phyloP scores from a whole-genome alignment of 2,797 vertebrate genomes.

The Manis javanica region DNA sequence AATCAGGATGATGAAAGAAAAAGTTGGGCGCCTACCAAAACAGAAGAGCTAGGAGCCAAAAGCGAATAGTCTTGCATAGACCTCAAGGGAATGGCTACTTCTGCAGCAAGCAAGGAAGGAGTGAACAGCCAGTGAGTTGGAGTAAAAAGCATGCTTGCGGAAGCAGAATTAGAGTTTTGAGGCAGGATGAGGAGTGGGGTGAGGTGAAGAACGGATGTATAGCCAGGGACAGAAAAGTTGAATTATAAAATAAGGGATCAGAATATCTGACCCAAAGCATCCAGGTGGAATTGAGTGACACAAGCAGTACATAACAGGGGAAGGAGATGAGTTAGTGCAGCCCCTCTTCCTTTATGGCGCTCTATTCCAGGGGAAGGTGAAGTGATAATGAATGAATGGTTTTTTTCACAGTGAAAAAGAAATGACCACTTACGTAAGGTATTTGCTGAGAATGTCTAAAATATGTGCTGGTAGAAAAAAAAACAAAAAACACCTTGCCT shows the following conservation, averaged over 20 bases:
- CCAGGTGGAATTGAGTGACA: background rate
- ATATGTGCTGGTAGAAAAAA: background rate
- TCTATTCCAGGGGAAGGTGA: background rate
- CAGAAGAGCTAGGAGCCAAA: background rate
- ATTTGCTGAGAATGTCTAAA: background rate
- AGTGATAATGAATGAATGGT: background rate
- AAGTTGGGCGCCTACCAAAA: background rate
- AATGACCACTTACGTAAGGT: background rate
- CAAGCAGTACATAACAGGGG: background rate
- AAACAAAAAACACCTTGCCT: background rate
- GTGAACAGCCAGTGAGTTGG: background rate
- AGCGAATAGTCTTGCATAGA: background rate
- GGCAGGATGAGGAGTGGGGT: no score
- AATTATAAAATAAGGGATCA: background rate
- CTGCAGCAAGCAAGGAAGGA: background rate
- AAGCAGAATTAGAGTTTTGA: background rate
- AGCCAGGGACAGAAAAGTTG: background rate
- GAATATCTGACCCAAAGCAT: background rate
- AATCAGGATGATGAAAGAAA: background rate
- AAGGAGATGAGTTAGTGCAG: background rate
- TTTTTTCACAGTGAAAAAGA: background rate
- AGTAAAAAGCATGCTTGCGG: background rate
- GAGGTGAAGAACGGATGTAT: background rate
- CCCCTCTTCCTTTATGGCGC: background rate
- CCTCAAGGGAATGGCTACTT: background rate